phyloP scores from a whole-genome alignment of 2,888 invertebrate species.

The Zaprionus bogoriensis region DNA sequence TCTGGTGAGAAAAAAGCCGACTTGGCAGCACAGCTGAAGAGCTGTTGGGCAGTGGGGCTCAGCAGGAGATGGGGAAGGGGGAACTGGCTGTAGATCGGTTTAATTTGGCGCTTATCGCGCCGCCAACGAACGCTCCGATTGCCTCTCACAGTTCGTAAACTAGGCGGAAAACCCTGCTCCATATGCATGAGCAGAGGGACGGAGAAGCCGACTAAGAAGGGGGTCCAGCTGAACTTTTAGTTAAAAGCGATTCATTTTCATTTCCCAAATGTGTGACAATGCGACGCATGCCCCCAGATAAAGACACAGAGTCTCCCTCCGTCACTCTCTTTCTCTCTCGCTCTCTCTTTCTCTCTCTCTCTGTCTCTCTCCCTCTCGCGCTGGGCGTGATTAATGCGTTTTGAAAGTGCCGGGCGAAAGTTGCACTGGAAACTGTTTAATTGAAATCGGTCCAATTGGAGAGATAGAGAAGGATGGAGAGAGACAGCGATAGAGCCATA shows the following conservation, averaged over 20 bases:
- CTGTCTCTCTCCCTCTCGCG: not conserved
- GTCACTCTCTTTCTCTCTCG: not conserved
- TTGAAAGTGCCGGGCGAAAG: slow-evolving; percentile 70
- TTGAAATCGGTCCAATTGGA: slow-evolving; percentile 58
- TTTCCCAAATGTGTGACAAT: slow-evolving; percentile 75
- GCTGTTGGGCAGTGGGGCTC: too few species aligned
- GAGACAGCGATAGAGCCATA: slow-evolving; percentile 6
- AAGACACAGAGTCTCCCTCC: slow-evolving; percentile 25
- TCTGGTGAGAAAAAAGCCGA: too few species aligned
- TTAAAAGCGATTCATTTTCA: slow-evolving; percentile 68
- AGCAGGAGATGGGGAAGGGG: not conserved
- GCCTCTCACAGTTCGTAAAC: slow-evolving; percentile 75
- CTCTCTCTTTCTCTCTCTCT: not conserved
- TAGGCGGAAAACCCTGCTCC: slow-evolving; percentile 62
- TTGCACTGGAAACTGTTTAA: slow-evolving; percentile 58
- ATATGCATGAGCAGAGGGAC: slow-evolving; percentile 56
- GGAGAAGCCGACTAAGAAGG: not conserved
- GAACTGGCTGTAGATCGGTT: slow-evolving; percentile 27
- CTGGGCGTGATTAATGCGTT: slow-evolving; percentile 62
- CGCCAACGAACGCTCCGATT: slow-evolving; percentile 50
- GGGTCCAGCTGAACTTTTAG: slow-evolving; percentile 19
- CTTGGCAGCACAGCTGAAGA: too few species aligned
- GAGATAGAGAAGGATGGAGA: not conserved
- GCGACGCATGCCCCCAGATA: slow-evolving; percentile 69
- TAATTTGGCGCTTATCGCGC: slow-evolving; percentile 68